Percentiles rank a stretch among this genome's conserved stretches.
phyloP scores from a whole-genome alignment of 2,888 invertebrate species.

The Aphrophora alni region DNA sequence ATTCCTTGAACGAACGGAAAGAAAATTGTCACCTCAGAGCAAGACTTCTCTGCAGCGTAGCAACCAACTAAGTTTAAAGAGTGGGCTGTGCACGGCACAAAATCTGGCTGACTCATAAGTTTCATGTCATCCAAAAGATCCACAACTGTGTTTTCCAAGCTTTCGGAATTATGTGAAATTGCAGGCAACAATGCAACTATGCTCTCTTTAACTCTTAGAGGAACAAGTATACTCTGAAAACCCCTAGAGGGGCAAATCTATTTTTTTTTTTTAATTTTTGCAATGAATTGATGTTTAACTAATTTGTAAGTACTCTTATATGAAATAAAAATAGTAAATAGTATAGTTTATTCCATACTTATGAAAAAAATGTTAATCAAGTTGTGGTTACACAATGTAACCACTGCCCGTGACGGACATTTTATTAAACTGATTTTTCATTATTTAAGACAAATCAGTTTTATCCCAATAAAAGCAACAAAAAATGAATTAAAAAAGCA shows the following conservation, averaged over 20 bases:
- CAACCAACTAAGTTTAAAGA: too few relatives aligned
- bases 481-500: neutral
- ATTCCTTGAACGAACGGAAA: too few relatives aligned
- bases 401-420: neutral
- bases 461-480: neutral
- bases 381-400: neutral
- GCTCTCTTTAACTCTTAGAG: neutral
- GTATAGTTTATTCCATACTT: neutral
- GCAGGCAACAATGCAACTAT: too few relatives aligned
- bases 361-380: neutral
- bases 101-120: too few relatives aligned
- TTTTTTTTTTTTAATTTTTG: neutral
- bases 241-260: too few relatives aligned
- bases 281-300: neutral
- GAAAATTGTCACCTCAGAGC: too few relatives aligned
- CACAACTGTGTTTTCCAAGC: too few relatives aligned
- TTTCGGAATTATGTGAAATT: too few relatives aligned
- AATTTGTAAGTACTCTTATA: neutral
- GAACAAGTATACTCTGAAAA: neutral
- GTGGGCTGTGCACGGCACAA: too few relatives aligned
- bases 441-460: neutral
- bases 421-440: neutral
- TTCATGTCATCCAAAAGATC: too few relatives aligned
- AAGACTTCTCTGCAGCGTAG: too few relatives aligned
- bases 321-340: neutral